Evolutionary conservation across 2,888 invertebrate genomes (phyloP).

Genomic region (Ichneumon xanthorius): DNA sequence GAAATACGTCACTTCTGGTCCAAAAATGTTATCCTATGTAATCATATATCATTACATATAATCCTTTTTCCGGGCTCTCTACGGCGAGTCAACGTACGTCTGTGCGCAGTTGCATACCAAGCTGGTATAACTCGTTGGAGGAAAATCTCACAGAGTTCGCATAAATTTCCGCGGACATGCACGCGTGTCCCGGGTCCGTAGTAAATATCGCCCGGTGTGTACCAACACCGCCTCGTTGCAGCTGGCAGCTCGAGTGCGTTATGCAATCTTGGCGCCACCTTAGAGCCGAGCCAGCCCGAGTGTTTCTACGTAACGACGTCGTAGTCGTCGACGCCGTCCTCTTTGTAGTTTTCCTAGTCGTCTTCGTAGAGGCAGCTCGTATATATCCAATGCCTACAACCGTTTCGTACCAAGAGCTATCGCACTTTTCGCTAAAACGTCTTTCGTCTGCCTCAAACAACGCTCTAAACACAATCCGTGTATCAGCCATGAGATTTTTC

Average conservation of each 20-base stretch:
- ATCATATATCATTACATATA: not conserved
- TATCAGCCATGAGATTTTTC: not conserved
- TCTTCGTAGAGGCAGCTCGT: not conserved
- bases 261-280: conserved; percentile 67
- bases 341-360: conserved; percentile 19
- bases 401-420: not conserved
- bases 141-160: conserved; percentile 31
- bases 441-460: conserved; percentile 3
- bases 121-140: conserved; percentile 9
- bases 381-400: conserved; percentile 6
- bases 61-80: conserved; percentile 27
- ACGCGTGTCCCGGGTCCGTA: conserved; percentile 23
- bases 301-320: conserved; percentile 50
- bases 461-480: not conserved
- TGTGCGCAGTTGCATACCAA: conserved; percentile 33
- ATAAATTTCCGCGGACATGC: conserved; percentile 49
- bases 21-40: no score
- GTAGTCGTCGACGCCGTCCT: conserved; percentile 24
- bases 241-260: conserved; percentile 6
- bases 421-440: conserved; percentile 14
- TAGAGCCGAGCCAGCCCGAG: conserved; percentile 44
- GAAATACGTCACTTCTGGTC: no score
- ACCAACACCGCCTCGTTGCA: conserved; percentile 3
- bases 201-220: conserved; percentile 26
- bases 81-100: conserved; percentile 42